Evolutionary conservation across 92 coral and sea anemone genomes (phyloP), one percentile per base, ranked within the genome.

Genomic region (Anthopleura xanthogrammica): DNA sequence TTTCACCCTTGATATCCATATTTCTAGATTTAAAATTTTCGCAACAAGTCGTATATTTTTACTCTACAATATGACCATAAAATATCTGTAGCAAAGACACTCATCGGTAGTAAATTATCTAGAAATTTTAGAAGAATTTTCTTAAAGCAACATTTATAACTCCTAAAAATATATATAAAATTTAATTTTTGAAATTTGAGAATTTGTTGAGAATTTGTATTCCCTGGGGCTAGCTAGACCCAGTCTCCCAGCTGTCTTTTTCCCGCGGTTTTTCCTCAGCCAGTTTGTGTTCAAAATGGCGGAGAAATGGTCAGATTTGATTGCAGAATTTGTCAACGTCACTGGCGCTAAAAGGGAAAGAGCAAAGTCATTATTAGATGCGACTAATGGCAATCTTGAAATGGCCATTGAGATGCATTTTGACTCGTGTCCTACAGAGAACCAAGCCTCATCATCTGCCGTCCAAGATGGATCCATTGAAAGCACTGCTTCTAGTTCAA

Each of bases 401-500:
- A 94, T 96, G 99, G 99, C 99, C 20, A 91, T 96, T 73, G 99
- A 91, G 83, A 94, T 96, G 98, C 93, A 96, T 58, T 92, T 96
- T n/a, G 99, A 96, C 85, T 93, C 98, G 36, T 89, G 90, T 80
- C 82, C 83, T 17, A 23, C 70, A 22, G 84, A 71, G 41, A 83
- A 85, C 5, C 43, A 52, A 65, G 81, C 65, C 7, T 68, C 74
- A 0, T 29, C 74, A 68, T 68, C 74, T 23, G 0, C 42, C 10
- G 41, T 23, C 40, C 74, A 68, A 23, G 74, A 68, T 13, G 42
- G 41, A 9, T 29, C 74, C 74, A 68, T 29, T 68, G 74, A 68
- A 68, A 68, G 46, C 74, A 23, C 43, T 23, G 74, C 41, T 68
- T 29, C 41, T 11, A 68, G 74, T 68, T 68, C 41, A 22, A 68